Conservation (phyloP, 2,888 invertebrate genomes). For the Idaea dimidiata region DNA sequence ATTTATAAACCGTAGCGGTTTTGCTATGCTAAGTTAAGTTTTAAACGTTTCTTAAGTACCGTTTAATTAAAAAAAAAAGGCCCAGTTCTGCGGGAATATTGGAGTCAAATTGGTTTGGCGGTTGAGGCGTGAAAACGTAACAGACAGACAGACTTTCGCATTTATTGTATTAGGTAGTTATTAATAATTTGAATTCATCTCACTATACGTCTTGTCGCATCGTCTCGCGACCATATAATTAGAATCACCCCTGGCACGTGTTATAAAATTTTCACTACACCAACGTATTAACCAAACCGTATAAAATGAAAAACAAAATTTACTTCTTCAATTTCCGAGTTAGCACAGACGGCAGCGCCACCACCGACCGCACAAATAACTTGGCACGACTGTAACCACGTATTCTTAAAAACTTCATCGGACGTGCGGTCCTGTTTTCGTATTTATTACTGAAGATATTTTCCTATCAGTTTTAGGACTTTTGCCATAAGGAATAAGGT, state of each 20-base stretch:
- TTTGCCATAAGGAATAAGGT: constrained; percentile 32
- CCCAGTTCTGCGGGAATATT: too few species aligned
- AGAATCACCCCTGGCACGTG: constrained; percentile 38
- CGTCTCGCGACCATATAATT: constrained; percentile 17
- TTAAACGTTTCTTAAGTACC: too few species aligned
- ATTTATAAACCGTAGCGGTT: too few species aligned
- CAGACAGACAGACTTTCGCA: too few species aligned
- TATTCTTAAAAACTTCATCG: constrained; percentile 63
- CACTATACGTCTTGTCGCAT: constrained; percentile 27
- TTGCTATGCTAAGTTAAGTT: too few species aligned
- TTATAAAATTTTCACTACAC: constrained; percentile 61
- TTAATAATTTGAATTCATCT: constrained; percentile 53
- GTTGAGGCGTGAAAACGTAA: too few species aligned
- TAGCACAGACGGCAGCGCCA: not conserved
- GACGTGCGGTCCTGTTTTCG: constrained; percentile 62
- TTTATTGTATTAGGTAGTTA: too few species aligned
- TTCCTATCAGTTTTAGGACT: constrained; percentile 25
- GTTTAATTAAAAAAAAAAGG: too few species aligned
- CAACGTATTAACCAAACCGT: constrained; percentile 4
- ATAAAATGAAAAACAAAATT: not conserved
- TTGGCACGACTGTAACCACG: constrained; percentile 31
- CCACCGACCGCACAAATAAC: not conserved
- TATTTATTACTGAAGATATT: constrained; percentile 52
- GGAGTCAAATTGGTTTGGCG: too few species aligned
- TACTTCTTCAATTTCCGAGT: not conserved